A percentile compares a stretch with the other conserved stretches of the same genome.
phyloP scores from a whole-genome alignment of 2,888 invertebrate genomes.

The Cacoxenus indagator region DNA sequence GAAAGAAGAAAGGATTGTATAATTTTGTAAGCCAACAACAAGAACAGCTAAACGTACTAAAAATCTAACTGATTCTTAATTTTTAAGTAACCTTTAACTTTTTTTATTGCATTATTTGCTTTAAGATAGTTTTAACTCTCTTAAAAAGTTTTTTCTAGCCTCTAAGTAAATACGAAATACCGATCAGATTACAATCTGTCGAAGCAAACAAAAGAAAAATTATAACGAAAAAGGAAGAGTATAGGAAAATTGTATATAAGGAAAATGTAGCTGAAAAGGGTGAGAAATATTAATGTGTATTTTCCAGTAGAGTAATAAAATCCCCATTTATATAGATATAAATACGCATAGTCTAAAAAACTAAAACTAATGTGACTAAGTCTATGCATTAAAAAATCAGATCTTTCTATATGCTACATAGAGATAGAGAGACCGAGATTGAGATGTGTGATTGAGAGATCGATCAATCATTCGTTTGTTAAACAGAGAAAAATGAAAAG shows the following conservation, averaged over 20 bases:
- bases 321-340: constrained; percentile 22
- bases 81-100: constrained; percentile 20
- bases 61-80: constrained; percentile 11
- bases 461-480: neutral
- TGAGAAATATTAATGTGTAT: neutral
- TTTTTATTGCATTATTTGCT: constrained; percentile 36
- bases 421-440: neutral
- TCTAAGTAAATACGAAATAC: neutral
- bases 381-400: constrained; percentile 31
- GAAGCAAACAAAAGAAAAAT: neutral
- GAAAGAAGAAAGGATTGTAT: neutral
- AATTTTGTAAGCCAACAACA: neutral
- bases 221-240: constrained; percentile 5
- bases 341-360: constrained; percentile 17
- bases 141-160: neutral
- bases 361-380: constrained; percentile 45
- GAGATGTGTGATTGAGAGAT: neutral
- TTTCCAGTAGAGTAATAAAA: constrained; percentile 17
- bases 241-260: constrained; percentile 1
- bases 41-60: constrained; percentile 22
- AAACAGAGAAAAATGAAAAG: neutral
- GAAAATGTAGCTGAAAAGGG: neutral
- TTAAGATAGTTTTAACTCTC: constrained; percentile 30
- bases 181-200: neutral
- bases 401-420: constrained; percentile 19